Base-by-base conservation (phyloP, 2,888 invertebrate genomes). In the Drosophila birchii region DNA sequence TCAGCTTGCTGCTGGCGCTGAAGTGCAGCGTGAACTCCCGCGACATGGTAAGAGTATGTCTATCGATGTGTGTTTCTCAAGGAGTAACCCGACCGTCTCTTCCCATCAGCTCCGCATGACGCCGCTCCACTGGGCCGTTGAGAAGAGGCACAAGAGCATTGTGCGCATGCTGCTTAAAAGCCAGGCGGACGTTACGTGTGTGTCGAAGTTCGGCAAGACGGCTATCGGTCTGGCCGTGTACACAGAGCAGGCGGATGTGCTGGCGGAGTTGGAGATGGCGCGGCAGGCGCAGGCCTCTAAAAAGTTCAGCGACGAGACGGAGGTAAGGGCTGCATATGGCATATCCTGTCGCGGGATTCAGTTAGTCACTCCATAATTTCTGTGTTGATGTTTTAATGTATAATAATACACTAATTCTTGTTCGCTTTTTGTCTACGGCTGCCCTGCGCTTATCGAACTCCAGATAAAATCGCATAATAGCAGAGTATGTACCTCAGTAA, bases 71-170 rank as follows among this genome's bases (percentile, higher is more conserved):
- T 5, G 9, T 0, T 5, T 1, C 16, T 51, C 51, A 16, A 20
- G 9, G 1, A 23, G 3, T 36, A 51, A 63, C 16, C n/a, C 41
- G 0, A 43, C 11, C 20, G 29, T 45, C 23, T 26, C 51, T n/a
- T 26, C 51, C 26, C 23, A 2, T 9, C 88, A 97, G 96, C 92
- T 97, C 20, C 94, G 95, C 87, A 97, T 97, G 98, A 98, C 98
- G 45, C 97, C 98, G 43, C 93, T 98, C 66, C 98, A 98, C 93
- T 98, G 98, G 98, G 98, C 98, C 8, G 96, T 96, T 45, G 96
- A 97, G 93, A 95, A 96, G 86, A 95, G 96, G 1, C 96, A 97
- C 93, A 92, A 94, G 29, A 93, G 94, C 69, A 94, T 96, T 53
- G 96, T 96, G 47, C 94, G 95, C 59, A 91, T 95, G 75, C 93